Evolutionary conservation across 2,113 vertebrate genomes (phyloP).

Genomic region (Acanthisitta chloris): DNA sequence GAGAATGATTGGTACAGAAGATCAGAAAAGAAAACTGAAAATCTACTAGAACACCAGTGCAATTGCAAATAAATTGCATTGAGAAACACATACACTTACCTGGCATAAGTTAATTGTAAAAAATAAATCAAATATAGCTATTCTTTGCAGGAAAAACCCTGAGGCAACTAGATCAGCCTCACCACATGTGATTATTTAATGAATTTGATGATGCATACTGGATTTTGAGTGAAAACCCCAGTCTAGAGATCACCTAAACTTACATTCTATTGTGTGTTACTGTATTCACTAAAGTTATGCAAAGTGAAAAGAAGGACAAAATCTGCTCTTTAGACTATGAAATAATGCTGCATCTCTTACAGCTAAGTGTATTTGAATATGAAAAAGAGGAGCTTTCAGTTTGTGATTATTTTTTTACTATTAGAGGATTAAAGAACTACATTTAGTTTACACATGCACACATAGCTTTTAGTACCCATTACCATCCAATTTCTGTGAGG

Average conservation of each 20-base stretch:
- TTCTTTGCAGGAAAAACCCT: not conserved
- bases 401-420: not conserved
- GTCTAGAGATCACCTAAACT: not conserved
- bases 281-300: not conserved
- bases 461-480: not conserved
- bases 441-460: not conserved
- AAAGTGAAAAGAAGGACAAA: not conserved
- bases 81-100: not conserved
- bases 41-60: not conserved
- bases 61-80: not conserved
- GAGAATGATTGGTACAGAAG: not conserved
- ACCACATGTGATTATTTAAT: not conserved
- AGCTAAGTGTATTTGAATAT: not conserved
- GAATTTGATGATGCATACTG: not conserved
- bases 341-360: not conserved
- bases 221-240: not conserved
- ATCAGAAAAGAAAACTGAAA: not conserved
- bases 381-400: not conserved
- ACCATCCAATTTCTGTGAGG: too few relatives aligned
- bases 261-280: not conserved
- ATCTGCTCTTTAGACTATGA: not conserved
- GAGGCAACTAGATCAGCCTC: not conserved
- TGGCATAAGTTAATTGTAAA: not conserved
- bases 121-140: not conserved
- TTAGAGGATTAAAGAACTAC: not conserved